These are phyloP conservation scores for Nothobranchius kuhntae DNA, from an alignment of 2,113 vertebrate species.

Conservation along the genomic window DNA sequence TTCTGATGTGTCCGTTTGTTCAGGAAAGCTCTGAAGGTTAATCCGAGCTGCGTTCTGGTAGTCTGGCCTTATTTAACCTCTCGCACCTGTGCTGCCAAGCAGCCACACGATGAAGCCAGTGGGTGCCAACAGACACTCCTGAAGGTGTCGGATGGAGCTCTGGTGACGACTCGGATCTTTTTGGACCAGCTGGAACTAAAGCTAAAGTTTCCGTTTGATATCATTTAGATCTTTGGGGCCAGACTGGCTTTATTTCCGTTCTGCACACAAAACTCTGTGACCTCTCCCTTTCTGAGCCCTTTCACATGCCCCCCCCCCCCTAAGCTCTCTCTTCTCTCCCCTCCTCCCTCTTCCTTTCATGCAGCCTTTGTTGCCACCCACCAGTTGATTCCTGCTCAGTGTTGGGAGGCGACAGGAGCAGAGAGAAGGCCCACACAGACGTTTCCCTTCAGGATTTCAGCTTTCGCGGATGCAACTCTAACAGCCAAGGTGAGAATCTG, in stretches of 20 bases:
- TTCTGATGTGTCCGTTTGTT: neutral
- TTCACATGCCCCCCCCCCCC: constrained; percentile 44
- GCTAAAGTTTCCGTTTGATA: neutral
- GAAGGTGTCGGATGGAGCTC: neutral
- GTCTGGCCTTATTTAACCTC: constrained; percentile 51
- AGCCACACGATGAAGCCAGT: neutral
- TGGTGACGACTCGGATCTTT: neutral
- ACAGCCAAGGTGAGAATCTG: constrained; percentile 67
- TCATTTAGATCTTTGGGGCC: neutral
- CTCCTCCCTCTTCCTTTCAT: constrained; percentile 11
- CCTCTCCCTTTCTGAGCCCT: constrained; percentile 7
- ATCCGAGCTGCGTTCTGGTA: neutral
- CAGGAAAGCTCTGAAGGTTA: neutral
- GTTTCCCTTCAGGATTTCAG: constrained; percentile 19
- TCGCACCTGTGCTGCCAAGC: constrained; percentile 6
- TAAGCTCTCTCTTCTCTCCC: constrained; percentile 21
- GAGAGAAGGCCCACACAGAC: constrained; percentile 7
- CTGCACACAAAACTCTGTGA: constrained; percentile 13
- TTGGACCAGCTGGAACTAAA: neutral
- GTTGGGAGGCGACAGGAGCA: constrained; percentile 16
- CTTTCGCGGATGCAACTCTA: constrained; percentile 11
- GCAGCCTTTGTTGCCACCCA: constrained; percentile 38
- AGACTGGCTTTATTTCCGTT: neutral
- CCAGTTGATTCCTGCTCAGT: constrained; percentile 41
- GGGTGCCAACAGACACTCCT: neutral